phyloP scores from a whole-genome alignment of 2,113 vertebrate species.

The Brachypodius melanocephalos region DNA sequence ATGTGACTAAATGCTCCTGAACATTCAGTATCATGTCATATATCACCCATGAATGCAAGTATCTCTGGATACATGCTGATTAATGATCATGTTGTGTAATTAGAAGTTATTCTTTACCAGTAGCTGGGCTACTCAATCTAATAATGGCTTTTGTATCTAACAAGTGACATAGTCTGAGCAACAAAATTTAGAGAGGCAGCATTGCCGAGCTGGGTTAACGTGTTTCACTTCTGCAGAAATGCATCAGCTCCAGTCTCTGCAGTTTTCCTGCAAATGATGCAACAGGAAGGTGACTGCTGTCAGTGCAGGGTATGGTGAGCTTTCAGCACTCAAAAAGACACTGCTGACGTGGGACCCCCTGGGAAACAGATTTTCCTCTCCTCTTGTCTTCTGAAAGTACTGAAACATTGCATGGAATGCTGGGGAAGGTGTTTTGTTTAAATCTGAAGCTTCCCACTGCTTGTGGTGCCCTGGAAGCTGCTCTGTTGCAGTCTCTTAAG shows the following conservation, averaged over 20 bases:
- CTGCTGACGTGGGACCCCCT: accelerated
- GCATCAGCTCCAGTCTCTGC: neutral
- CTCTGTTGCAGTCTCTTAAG: neutral
- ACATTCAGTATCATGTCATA: accelerated
- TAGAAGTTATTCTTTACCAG: neutral
- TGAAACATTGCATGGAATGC: neutral
- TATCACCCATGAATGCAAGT: neutral
- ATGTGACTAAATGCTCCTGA: neutral
- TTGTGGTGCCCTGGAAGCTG: neutral
- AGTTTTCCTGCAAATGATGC: neutral
- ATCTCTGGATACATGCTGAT: neutral
- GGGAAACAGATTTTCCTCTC: neutral
- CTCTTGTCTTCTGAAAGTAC: neutral
- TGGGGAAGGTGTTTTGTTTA: neutral
- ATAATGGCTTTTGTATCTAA: neutral
- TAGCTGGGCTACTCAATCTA: neutral
- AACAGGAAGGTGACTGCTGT: neutral
- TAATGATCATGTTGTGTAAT: neutral
- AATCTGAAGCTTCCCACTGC: neutral
- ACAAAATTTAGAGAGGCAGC: neutral
- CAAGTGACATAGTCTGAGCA: neutral
- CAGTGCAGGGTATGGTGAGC: neutral
- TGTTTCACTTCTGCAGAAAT: neutral
- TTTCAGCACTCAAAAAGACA: neutral
- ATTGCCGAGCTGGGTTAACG: neutral